Evolutionary conservation across 1,140 invertebrate species (phyloP), one percentile per base, ranked within the genome.

Genomic region (Leptinotarsa undecemlineata): DNA sequence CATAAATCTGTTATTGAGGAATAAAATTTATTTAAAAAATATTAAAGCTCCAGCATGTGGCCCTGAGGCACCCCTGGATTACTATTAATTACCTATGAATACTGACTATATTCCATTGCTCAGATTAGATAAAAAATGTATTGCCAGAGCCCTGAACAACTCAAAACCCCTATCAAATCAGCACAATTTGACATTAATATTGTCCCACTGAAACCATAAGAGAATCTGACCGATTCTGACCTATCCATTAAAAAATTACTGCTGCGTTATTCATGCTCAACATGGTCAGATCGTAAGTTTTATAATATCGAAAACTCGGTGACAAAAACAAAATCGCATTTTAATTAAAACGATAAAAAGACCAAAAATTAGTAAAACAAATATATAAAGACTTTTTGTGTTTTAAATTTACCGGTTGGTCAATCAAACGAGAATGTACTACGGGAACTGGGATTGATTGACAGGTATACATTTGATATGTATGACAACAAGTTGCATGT

Each of bases 311-410:
- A 23, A 33, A 64, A 64, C 26, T 64, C 63, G 20, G 20, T 20
- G 26, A 64, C 63, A 64, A 64, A 64, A 64, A 64, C 20, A 60
- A 57, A 73, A 77, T 70, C 63, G 62, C 71, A 76, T 76, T 76
- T 78, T 64, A 78, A 73, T 78, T 72, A 57, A 70, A 75, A 73
- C 76, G 71, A 74, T 62, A 74, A 77, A 75, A 74, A 74, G 63
- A 51, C 67, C 5, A 66, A 71, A 76, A 78, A 78, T 78, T 78
- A 78, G 77, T 76, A 75, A 74, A 62, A 78, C 77, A 78, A 78
- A 78, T 78, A 76, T 74, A 67, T 74, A 74, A 72, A 76, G 62
- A 73, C 47, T 78, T 78, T 78, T 78, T 78, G 72, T 69, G 72
- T 70, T 74, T 72, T 74, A 78, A 78, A 71, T 78, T 78, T 74